A percentile compares a stretch with the other conserved stretches of the same genome.
Evolutionary conservation across 2,888 invertebrate species (phyloP).

Genomic region (Desoria tigrina): DNA sequence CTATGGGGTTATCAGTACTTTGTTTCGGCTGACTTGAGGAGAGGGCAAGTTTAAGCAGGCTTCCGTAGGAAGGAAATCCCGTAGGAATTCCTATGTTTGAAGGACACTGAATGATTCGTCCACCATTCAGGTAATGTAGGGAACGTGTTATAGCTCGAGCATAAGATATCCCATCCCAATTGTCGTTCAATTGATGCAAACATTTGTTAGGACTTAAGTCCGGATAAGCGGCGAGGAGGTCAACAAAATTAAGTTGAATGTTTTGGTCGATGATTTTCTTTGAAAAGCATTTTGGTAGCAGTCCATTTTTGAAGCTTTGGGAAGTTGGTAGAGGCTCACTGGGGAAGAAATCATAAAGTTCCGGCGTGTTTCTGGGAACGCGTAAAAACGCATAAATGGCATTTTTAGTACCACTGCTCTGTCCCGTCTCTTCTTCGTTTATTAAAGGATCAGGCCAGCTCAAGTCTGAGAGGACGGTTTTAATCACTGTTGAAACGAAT

Average conservation of each 20-base stretch:
- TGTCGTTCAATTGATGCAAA: background rate
- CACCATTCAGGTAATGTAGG: slow-evolving; percentile 42
- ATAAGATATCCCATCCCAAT: slow-evolving; percentile 25
- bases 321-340: slow-evolving; percentile 25
- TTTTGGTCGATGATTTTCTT: slow-evolving; percentile 36
- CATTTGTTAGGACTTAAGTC: background rate
- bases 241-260: slow-evolving; percentile 47
- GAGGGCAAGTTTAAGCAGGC: background rate
- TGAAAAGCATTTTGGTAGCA: slow-evolving; percentile 43
- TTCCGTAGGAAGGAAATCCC: slow-evolving; percentile 2
- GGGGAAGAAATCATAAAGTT: slow-evolving; percentile 27
- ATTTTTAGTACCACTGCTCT: slow-evolving; percentile 14
- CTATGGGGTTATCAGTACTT: too few relatives aligned
- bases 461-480: slow-evolving; percentile 34
- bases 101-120: slow-evolving; percentile 26
- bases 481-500: slow-evolving; percentile 34
- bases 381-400: slow-evolving; percentile 38
- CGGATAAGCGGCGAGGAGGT: slow-evolving; percentile 1
- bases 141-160: slow-evolving; percentile 35
- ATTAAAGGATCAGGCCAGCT: slow-evolving; percentile 20
- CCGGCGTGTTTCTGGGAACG: slow-evolving; percentile 41
- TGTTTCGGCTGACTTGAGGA: too few relatives aligned
- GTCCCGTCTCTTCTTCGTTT: background rate
- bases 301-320: slow-evolving; percentile 34
- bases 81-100: background rate